Conservation (phyloP, 2,888 invertebrate species). For the Megalurothrips usitatus region DNA sequence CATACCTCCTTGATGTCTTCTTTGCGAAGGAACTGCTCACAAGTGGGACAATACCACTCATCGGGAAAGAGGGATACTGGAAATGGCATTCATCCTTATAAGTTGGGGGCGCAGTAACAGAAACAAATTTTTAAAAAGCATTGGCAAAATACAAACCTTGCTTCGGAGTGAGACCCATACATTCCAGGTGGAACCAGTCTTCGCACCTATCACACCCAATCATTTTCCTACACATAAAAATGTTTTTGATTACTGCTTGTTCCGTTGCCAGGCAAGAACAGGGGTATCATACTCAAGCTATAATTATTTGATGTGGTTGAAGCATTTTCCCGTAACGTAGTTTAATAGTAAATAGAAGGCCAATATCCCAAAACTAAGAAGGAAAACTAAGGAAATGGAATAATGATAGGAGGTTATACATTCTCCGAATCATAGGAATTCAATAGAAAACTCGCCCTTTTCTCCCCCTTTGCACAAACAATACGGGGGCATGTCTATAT, state of each 20-base stretch:
- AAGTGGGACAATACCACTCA: not conserved
- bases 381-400: no score
- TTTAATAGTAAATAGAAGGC: no score
- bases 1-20: not conserved
- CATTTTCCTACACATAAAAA: not conserved
- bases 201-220: not conserved
- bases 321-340: no score
- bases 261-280: no score
- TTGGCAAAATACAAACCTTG: not conserved
- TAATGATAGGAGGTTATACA: no score
- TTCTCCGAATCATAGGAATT: no score
- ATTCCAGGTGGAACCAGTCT: not conserved
- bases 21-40: not conserved
- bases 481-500: no score
- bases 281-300: no score
- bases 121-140: not conserved
- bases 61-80: not conserved
- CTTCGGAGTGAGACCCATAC: not conserved
- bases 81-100: not conserved
- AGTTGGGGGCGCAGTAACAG: not conserved
- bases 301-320: no score
- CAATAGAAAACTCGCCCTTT: no score
- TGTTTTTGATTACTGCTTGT: not conserved
- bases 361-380: no score
- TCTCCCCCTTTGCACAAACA: no score